Evolutionary conservation across 2,113 vertebrate species (phyloP), one percentile per base, ranked within the genome.

Genomic region (Lynx canadensis): DNA sequence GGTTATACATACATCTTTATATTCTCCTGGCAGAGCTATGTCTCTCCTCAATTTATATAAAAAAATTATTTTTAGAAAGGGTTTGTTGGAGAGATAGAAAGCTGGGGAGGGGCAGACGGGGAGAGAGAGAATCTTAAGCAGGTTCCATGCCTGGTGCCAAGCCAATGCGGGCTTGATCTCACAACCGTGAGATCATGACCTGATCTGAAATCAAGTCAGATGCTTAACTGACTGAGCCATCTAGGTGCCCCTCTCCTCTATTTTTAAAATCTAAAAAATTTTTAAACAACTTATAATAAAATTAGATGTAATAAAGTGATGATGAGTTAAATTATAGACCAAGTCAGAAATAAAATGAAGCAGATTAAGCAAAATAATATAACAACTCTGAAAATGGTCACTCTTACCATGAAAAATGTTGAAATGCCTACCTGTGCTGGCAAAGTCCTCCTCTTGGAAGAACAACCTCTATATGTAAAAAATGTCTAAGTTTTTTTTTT

Each of bases 311-410:
- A 68, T 91, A 93, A 97, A 96, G 31, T 71, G 13, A 93, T 69
- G 27, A 50, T 45, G 71, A 73, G 12, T 78, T 93, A 89, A 91
- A 41, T 88, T 5, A 41, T 57, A 91, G n/a, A 3, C 11, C n/a
- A 96, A 85, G 33, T 92, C n/a, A 94, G 21, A 98, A 92, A 82
- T 92, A 83, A 95, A 60, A 89, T 74, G 55, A 68, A 23, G 38
- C 33, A 91, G 6, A 76, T 71, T 74, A 91, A 94, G n/a, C 10
- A 78, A 78, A 63, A 86, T 9, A 89, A 65, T 68, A 38, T 82
- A 57, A 89, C 41, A 91, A 55, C 8, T 71, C n/a, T 87, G 14
- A 38, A 71, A 96, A 94, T 18, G 2, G 68, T 88, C 4, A 21
- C 4, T 4, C 29, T 38, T 52, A 60, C n/a, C 23, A 86, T 74